phyloP scores from a whole-genome alignment of 2,113 vertebrate genomes.

The Pterocles orientalis region DNA sequence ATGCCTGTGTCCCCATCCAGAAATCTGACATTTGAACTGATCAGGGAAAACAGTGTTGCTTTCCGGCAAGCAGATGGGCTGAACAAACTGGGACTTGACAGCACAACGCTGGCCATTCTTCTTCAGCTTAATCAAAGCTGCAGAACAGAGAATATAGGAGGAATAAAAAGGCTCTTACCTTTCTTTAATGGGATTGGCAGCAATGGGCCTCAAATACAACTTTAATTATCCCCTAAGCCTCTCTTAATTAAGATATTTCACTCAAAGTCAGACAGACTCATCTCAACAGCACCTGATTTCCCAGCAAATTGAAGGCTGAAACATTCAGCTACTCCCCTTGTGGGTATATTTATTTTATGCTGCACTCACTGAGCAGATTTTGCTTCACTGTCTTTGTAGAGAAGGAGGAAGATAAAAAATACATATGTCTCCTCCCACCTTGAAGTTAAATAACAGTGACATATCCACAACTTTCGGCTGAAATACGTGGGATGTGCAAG shows the following conservation, averaged over 20 bases:
- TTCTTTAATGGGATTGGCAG: constrained; percentile 52
- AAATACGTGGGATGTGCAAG: constrained; percentile 49
- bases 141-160: neutral
- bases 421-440: constrained; percentile 23
- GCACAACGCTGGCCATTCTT: constrained; percentile 85
- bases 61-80: constrained; percentile 89
- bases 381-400: constrained; percentile 31
- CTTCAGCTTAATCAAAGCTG: constrained; percentile 91
- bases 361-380: constrained; percentile 36
- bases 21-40: constrained; percentile 84
- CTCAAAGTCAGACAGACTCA: constrained; percentile 49
- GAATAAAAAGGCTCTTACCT: constrained; percentile 19
- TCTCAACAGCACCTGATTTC: constrained; percentile 56
- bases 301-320: constrained; percentile 52
- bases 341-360: constrained; percentile 58
- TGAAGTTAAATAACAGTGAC: constrained; percentile 55
- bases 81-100: constrained; percentile 84
- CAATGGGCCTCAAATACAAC: constrained; percentile 42
- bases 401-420: constrained; percentile 21
- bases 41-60: constrained; percentile 74
- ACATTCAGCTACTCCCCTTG: constrained; percentile 37
- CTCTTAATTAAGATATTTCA: constrained; percentile 66
- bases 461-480: constrained; percentile 36
- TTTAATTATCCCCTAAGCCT: constrained; percentile 61
- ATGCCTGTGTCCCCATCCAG: constrained; percentile 89